A percentile compares a stretch with the other conserved stretches of the same genome.
Evolutionary conservation across 1,140 invertebrate genomes (phyloP).

Genomic region (Drosophila grimshawi): DNA sequence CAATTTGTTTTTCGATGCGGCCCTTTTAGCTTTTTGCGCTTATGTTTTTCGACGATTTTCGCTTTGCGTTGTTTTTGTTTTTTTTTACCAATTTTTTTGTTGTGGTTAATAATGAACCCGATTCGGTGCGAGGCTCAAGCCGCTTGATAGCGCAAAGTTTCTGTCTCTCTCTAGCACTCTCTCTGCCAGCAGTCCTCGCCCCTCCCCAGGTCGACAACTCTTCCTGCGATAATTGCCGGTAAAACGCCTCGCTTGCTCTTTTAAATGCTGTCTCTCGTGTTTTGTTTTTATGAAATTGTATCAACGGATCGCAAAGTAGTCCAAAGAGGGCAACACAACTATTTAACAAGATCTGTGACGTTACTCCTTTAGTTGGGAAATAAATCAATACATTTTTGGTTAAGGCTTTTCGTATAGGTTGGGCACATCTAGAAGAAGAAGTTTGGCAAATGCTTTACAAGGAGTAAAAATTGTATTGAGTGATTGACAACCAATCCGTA

Average conservation of each 20-base stretch:
- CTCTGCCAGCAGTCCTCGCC: background rate
- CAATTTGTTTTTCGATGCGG: constrained; percentile 53
- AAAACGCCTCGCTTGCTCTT: constrained; percentile 81
- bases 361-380: too few relatives aligned
- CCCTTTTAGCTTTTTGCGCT: constrained; percentile 64
- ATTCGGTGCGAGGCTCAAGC: constrained; percentile 47
- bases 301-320: constrained; percentile 14
- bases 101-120: constrained; percentile 73
- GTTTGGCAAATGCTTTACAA: too few relatives aligned
- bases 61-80: constrained; percentile 23
- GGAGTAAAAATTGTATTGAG: too few relatives aligned
- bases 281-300: constrained; percentile 47
- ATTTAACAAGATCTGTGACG: constrained; percentile 2
- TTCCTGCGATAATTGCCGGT: constrained; percentile 74
- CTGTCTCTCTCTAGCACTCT: background rate
- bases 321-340: background rate
- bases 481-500: too few relatives aligned
- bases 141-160: constrained; percentile 33
- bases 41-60: constrained; percentile 56
- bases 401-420: too few relatives aligned
- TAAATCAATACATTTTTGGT: background rate
- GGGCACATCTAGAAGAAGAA: too few relatives aligned
- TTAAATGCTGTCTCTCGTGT: constrained; percentile 73
- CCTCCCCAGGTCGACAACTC: background rate
- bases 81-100: constrained; percentile 10